Base-by-base conservation (phyloP, 2,888 invertebrate genomes). In the Thecocarcelia acutangulata region DNA sequence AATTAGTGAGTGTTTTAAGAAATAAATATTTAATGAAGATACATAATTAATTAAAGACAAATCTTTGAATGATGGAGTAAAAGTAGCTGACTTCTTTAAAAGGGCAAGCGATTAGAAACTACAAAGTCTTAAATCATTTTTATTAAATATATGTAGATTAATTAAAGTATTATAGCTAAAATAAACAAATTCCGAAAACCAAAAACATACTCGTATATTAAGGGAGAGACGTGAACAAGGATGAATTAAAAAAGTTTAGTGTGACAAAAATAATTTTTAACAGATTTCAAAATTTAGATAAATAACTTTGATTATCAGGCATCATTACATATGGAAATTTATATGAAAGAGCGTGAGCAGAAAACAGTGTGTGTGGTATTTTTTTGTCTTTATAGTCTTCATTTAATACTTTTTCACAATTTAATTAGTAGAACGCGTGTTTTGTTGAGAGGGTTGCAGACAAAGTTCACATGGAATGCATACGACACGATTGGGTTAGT, bases 391-490 rank as follows among this genome's bases (percentile, higher is more conserved):
- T 17, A 15, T 6, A 17, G 46, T 33, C 8, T 33, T 8, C 44
- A 63, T 75, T 66, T 58, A 40, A 58, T 50, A 50, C 37, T 58
- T 19, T 70, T 77, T 54, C 54, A 17, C 44, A 58, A 56, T 69
- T 80, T 81, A 81, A 81, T 81, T 81, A 77, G 56, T 73, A 63
- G 13, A 69, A 73, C 56, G 77, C 77, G 63, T 73, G 81, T 81
- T 73, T 73, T 12, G 8, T 73, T 12, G 8, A 68, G 12, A 44
- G 61, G 48, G 40, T 15, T 17, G 37, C 15, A 46, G 6, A 19
- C 13, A n/a, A 1, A 42, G 48, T 50, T 24, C 48, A 24, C 28
- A 48, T 48, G 15, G 13, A 42, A 8, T 48, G n/a, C 9, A 42
- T n/a, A 59, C 52, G 58, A 12, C 56, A 21, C 50, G 61, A 42